Evolutionary conservation across 2,797 vertebrate species (phyloP).

Genomic region (Mormyrus proboscirostris): DNA sequence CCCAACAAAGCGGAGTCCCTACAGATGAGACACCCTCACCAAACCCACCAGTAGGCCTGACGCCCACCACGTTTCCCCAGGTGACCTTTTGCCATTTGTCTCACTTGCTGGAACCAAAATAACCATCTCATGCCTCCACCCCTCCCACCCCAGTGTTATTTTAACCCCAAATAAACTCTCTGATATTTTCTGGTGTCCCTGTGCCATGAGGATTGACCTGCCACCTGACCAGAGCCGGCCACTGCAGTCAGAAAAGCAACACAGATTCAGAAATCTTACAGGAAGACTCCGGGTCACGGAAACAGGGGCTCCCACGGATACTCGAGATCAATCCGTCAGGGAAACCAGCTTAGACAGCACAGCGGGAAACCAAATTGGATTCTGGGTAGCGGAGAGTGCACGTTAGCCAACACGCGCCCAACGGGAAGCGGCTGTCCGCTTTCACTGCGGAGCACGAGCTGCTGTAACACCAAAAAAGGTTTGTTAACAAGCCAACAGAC

Average conservation of each 20-base stretch:
- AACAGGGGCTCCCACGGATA: neutral
- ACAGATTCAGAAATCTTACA: neutral
- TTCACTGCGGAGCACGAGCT: neutral
- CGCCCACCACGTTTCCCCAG: neutral
- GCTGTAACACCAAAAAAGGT: neutral
- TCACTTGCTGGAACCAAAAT: neutral
- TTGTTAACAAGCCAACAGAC: neutral
- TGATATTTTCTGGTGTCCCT: neutral
- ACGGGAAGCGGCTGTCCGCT: neutral
- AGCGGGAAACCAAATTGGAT: neutral
- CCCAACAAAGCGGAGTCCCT: neutral
- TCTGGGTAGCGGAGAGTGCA: neutral
- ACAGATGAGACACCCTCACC: neutral
- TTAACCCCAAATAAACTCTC: neutral
- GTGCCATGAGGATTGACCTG: neutral
- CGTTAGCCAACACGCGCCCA: neutral
- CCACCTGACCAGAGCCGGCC: neutral
- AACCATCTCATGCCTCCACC: neutral
- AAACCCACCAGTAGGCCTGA: neutral
- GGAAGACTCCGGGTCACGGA: neutral
- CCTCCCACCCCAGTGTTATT: neutral
- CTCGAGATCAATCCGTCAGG: neutral
- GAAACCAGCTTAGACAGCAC: neutral
- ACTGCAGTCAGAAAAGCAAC: neutral
- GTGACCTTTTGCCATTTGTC: neutral